phyloP scores from a whole-genome alignment of 2,113 vertebrate species.

The Donacobius atricapilla region DNA sequence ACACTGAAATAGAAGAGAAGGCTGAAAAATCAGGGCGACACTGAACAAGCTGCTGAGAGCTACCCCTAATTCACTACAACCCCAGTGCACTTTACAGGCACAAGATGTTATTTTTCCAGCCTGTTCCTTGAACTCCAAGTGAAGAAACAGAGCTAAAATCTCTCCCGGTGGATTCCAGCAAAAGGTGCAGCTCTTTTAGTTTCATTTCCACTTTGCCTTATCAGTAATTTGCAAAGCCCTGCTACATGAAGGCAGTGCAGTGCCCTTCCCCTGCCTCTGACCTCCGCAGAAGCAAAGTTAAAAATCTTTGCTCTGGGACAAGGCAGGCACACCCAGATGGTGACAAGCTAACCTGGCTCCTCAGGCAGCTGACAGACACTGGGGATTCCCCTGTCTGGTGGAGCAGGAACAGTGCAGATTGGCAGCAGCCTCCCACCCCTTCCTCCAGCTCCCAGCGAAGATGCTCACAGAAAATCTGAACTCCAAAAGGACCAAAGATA shows the following conservation, averaged over 20 bases:
- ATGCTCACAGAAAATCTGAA: background rate
- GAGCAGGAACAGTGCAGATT: background rate
- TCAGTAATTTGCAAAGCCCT: background rate
- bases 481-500: background rate
- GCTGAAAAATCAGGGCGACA: no score
- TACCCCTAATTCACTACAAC: background rate
- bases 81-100: background rate
- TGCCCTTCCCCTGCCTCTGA: background rate
- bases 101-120: background rate
- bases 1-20: no score
- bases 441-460: background rate
- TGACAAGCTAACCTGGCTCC: background rate
- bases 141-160: background rate
- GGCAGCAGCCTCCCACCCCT: background rate
- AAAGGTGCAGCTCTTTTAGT: background rate
- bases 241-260: background rate
- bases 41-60: background rate
- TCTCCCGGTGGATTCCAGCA: background rate
- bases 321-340: background rate
- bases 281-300: background rate
- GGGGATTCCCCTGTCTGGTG: fast-evolving
- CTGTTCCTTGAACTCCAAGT: background rate
- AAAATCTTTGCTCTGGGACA: background rate
- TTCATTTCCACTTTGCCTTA: background rate
- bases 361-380: background rate